phyloP scores from a whole-genome alignment of 2,797 vertebrate species.

The Gouania willdenowi region DNA sequence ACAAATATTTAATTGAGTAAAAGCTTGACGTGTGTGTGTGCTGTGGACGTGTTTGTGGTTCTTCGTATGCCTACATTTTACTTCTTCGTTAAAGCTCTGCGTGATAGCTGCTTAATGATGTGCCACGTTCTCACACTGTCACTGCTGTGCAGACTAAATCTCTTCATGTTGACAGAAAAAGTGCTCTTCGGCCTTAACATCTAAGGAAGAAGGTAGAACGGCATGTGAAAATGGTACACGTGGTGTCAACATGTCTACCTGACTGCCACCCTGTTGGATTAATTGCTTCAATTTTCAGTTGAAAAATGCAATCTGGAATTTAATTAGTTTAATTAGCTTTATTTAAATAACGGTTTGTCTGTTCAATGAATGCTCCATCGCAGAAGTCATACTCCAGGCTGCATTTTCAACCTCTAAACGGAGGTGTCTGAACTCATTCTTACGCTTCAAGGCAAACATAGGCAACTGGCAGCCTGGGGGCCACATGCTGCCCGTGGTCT shows the following conservation, averaged over 20 bases:
- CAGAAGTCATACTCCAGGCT: too few relatives aligned
- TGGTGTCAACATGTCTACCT: slow-evolving; percentile 25
- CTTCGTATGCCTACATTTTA: slow-evolving; percentile 2
- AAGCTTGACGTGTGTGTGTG: too few relatives aligned
- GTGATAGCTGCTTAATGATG: slow-evolving; percentile 35
- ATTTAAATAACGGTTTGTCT: too few relatives aligned
- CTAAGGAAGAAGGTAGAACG: slow-evolving; percentile 13
- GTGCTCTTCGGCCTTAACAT: slow-evolving; percentile 18
- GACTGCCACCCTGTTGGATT: slow-evolving; percentile 19
- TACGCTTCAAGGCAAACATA: too few relatives aligned
- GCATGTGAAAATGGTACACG: slow-evolving; percentile 16
- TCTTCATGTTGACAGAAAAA: slow-evolving; percentile 24
- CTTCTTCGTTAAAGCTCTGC: slow-evolving; percentile 14
- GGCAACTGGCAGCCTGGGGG: too few relatives aligned
- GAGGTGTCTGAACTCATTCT: too few relatives aligned
- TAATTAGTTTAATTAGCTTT: slow-evolving; percentile 25
- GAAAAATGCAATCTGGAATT: slow-evolving; percentile 35
- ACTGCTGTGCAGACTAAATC: slow-evolving; percentile 15
- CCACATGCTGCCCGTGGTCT: too few relatives aligned
- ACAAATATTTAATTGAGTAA: too few relatives aligned
- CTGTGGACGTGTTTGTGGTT: too few relatives aligned
- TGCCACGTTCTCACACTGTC: slow-evolving; percentile 10
- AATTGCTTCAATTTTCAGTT: slow-evolving; percentile 45
- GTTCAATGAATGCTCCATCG: too few relatives aligned
- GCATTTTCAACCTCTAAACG: too few relatives aligned